Conservation (phyloP, 2,797 vertebrate genomes). For the Astyanax mexicanus region DNA sequence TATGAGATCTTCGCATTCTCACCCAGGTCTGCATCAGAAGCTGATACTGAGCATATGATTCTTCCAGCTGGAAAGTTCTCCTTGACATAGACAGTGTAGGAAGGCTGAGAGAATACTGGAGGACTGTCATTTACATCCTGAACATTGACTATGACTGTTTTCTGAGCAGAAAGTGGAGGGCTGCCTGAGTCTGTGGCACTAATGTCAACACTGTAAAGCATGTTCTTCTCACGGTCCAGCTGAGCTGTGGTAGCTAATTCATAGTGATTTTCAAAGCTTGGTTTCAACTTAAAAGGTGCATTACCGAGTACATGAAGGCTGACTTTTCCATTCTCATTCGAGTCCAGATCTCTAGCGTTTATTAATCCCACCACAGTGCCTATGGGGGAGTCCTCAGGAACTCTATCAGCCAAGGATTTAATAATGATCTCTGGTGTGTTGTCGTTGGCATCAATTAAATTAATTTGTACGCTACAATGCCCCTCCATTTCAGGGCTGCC, state of each 20-base stretch:
- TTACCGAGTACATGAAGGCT: not conserved
- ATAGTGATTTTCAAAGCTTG: not conserved
- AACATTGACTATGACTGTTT: not conserved
- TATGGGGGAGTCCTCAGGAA: slow-evolving; percentile 73
- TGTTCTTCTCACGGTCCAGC: not conserved
- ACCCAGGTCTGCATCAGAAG: slow-evolving; percentile 27
- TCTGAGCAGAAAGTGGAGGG: not conserved
- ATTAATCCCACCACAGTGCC: slow-evolving; percentile 1
- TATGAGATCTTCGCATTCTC: slow-evolving; percentile 56
- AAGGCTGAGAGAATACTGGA: not conserved
- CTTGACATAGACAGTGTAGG: not conserved
- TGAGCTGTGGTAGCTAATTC: not conserved
- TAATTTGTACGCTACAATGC: slow-evolving; percentile 2
- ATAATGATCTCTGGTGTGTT: slow-evolving; percentile 58
- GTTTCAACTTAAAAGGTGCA: not conserved
- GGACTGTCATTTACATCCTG: slow-evolving; percentile 8
- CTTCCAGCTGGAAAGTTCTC: slow-evolving; percentile 1
- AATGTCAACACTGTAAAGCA: not conserved
- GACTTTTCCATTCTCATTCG: slow-evolving; percentile 11
- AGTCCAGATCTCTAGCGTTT: not conserved
- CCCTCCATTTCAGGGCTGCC: slow-evolving; percentile 4
- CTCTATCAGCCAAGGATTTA: slow-evolving; percentile 75
- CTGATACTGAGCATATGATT: slow-evolving; percentile 30
- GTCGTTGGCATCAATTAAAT: not conserved
- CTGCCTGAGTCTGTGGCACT: not conserved